Base-by-base conservation (phyloP, 1,140 invertebrate species). In the Zaprionus ornatus region DNA sequence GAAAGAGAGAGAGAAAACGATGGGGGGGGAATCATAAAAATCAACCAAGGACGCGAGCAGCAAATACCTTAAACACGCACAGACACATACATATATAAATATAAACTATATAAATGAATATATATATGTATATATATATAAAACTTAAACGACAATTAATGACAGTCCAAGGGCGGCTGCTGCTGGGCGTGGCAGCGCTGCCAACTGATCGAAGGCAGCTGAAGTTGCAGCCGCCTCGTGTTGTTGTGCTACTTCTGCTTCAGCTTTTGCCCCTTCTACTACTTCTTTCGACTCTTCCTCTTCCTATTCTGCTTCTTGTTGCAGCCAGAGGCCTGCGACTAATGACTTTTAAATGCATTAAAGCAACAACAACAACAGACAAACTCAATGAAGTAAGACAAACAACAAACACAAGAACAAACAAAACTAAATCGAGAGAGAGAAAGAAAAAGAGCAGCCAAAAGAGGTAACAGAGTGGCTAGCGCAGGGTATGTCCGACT, bases 341-440 rank as follows among this genome's bases (percentile, higher is more conserved):
- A 87, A 87, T 87, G 83, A 88, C 77, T 87, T 87, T 87, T 87
- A 80, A 87, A 87, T 87, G 83, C 80, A 78, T 77, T 82, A 72
- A 81, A 87, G 71, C 69, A 63, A 70, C 61, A 63, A 60, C 57
- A 75, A 35, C 45, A 9, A 27, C 15, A 68, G 13, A 15, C 37
- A n/a, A 45, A 45, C n/a, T 3, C 40, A 1, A 45, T 45, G 40
- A 35, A 54, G 60, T 74, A 54, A 27, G 23, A 50, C 50, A 68
- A 78, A 78, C 50, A 77, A 68, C 63, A 61, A 70, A 37, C 10
- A 60, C 32, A 69, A 76, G 15, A 61, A 56, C 66, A 50, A 63
- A 64, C 40, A 45, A 48, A 61, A 61, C 57, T 29, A 35, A 35
- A 65, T 32, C 12, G 23, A 15, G 25, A 17, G 50, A 54, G 4